Evolutionary conservation across 2,888 invertebrate genomes (phyloP).

Genomic region (Ectemnius cavifrons): DNA sequence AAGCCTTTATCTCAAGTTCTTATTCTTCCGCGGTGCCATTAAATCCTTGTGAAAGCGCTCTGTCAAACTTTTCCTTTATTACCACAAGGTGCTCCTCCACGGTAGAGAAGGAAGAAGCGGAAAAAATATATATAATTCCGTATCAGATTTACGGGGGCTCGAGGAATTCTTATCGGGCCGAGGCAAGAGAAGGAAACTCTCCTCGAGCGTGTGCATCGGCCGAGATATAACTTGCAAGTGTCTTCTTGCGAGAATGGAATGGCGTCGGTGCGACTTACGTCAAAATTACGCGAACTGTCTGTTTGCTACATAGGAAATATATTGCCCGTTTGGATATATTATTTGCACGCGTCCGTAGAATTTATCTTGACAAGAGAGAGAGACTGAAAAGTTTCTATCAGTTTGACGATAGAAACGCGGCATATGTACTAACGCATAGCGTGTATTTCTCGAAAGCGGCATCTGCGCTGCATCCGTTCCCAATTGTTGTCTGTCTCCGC

Average conservation of each 20-base stretch:
- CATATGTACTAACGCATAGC: no score
- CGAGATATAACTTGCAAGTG: neutral
- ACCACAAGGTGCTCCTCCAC: neutral
- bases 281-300: no score
- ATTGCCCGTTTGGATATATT: neutral
- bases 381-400: constrained; percentile 1
- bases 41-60: constrained; percentile 14
- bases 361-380: neutral
- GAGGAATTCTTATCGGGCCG: constrained; percentile 14
- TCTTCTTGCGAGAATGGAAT: neutral
- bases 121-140: constrained; percentile 10
- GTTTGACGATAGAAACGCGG: neutral
- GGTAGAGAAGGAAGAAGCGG: neutral
- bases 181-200: neutral
- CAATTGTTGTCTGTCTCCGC: no score
- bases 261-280: neutral
- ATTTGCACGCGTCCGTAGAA: neutral
- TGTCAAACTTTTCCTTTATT: constrained; percentile 24
- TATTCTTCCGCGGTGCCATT: constrained; percentile 10
- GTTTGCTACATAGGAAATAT: neutral
- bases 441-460: no score
- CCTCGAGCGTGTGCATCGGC: constrained; percentile 14
- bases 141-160: neutral
- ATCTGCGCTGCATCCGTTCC: no score
- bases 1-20: constrained; percentile 17